phyloP scores from a whole-genome alignment of 2,888 invertebrate species.

The Xylota segnis region DNA sequence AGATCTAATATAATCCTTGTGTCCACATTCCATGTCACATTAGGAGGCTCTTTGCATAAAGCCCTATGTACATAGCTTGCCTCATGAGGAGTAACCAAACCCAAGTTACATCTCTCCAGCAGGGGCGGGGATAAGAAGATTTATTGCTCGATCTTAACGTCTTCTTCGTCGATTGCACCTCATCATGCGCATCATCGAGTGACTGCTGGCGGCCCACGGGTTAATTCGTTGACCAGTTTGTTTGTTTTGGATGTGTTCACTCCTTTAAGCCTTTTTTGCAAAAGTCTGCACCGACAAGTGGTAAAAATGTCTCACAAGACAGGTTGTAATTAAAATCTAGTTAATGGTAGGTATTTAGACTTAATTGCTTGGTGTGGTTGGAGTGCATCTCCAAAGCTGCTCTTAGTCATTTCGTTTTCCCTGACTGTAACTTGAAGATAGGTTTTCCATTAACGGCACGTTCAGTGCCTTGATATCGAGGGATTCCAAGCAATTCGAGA shows the following conservation, averaged over 20 bases:
- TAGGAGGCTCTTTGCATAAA: background rate
- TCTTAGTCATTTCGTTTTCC: background rate
- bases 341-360: conserved; percentile 49
- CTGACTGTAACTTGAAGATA: conserved; percentile 8
- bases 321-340: conserved; percentile 62
- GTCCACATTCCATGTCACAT: conserved; percentile 8
- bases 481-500: too few species aligned
- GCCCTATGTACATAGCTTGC: conserved; percentile 19
- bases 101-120: background rate
- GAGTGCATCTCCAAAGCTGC: conserved; percentile 26
- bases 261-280: background rate
- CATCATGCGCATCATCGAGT: conserved; percentile 55
- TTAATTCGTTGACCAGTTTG: conserved; percentile 33
- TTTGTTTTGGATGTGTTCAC: background rate
- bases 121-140: conserved; percentile 20
- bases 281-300: conserved; percentile 6
- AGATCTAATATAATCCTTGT: conserved; percentile 12
- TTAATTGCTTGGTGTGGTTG: conserved; percentile 45
- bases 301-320: conserved; percentile 30
- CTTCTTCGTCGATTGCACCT: conserved; percentile 66
- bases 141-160: conserved; percentile 61
- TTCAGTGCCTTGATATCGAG: background rate
- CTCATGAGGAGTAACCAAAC: conserved; percentile 5
- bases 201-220: conserved; percentile 50
- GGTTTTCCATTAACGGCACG: background rate